phyloP scores from a whole-genome alignment of 2,888 invertebrate genomes.

The Catocala nupta region DNA sequence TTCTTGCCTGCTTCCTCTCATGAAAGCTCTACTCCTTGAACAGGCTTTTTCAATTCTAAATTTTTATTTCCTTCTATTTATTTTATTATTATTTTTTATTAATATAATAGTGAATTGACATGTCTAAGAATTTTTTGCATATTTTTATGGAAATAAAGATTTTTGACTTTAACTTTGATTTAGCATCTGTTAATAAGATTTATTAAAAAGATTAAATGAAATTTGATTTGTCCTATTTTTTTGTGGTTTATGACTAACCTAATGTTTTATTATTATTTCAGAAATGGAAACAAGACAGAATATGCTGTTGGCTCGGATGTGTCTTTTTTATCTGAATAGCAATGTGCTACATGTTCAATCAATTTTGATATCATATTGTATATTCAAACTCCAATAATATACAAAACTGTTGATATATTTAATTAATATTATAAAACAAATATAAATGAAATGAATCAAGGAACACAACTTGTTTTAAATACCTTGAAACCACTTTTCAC shows the following conservation, averaged over 20 bases:
- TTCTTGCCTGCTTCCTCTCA: no score
- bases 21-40: no score
- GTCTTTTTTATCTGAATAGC: slow-evolving; percentile 79
- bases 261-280: slow-evolving; percentile 67
- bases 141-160: no score
- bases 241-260: neutral
- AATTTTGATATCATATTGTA: neutral
- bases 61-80: no score
- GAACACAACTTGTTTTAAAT: slow-evolving; percentile 32
- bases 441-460: slow-evolving; percentile 37
- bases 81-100: no score
- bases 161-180: no score
- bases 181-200: no score
- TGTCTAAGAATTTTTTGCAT: no score
- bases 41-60: no score
- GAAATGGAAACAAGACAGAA: slow-evolving; percentile 84
- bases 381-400: slow-evolving; percentile 13
- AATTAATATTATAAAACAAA: slow-evolving; percentile 25
- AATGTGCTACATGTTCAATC: neutral
- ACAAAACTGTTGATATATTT: slow-evolving; percentile 21
- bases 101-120: no score
- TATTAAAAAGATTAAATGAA: neutral
- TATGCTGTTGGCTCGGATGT: slow-evolving; percentile 87
- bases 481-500: slow-evolving; percentile 45
- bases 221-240: no score